A percentile compares a stretch with the other conserved stretches of the same genome.
phyloP scores from a whole-genome alignment of 2,797 vertebrate genomes.

The Champsocephalus gunnari region DNA sequence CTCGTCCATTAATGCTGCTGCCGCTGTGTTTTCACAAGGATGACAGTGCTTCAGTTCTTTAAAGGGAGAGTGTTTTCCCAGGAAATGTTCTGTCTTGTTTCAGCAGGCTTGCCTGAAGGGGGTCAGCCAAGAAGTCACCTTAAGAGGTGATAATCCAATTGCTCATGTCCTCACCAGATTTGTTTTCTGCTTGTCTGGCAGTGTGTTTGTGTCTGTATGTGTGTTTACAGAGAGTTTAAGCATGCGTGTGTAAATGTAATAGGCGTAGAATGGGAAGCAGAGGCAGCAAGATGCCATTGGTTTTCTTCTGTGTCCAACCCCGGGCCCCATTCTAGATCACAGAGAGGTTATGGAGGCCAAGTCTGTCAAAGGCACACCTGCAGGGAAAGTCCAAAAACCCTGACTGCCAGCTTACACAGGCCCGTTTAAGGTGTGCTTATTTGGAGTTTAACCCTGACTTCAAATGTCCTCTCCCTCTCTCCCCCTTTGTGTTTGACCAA shows the following conservation, averaged over 20 bases:
- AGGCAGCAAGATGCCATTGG: constrained; percentile 71
- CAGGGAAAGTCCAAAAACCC: constrained; percentile 79
- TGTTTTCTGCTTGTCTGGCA: constrained; percentile 75
- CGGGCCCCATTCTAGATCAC: constrained; percentile 72
- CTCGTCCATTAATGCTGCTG: constrained; percentile 78
- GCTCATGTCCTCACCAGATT: constrained; percentile 81
- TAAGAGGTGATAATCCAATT: constrained; percentile 89
- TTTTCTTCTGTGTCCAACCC: constrained; percentile 66
- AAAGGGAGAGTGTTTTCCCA: constrained; percentile 76
- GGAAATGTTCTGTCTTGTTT: constrained; percentile 84
- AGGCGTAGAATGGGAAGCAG: constrained; percentile 60
- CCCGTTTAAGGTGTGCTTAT: constrained; percentile 87
- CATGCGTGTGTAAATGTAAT: constrained; percentile 61
- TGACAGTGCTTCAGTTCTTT: constrained; percentile 73
- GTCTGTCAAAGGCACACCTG: constrained; percentile 86
- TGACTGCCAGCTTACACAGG: constrained; percentile 75
- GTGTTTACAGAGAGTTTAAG: constrained; percentile 72
- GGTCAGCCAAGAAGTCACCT: constrained; percentile 86
- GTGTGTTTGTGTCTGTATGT: constrained; percentile 60
- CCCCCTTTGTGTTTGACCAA: constrained; percentile 85
- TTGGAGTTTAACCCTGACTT: constrained; percentile 85
- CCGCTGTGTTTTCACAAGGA: constrained; percentile 75
- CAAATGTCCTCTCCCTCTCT: constrained; percentile 79
- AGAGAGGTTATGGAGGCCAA: constrained; percentile 81
- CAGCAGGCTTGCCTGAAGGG: constrained; percentile 80